Evolutionary conservation across 2,797 vertebrate species (phyloP).

Genomic region (Malurus splendens): DNA sequence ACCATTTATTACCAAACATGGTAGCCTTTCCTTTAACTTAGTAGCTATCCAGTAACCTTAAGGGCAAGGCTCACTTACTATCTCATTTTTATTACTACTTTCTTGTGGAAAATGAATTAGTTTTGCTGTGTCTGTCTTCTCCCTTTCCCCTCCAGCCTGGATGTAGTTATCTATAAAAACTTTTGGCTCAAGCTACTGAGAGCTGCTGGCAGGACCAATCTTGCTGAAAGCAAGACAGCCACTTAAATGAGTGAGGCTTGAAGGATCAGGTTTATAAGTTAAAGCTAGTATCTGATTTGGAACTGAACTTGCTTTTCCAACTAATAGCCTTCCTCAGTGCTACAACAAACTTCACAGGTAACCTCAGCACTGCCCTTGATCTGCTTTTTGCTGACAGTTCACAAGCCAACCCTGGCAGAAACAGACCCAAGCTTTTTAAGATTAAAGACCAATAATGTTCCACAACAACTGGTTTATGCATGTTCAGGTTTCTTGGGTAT

Average conservation of each 20-base stretch:
- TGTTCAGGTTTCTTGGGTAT: background rate
- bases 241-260: background rate
- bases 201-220: background rate
- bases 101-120: constrained; percentile 8
- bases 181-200: background rate
- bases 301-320: background rate
- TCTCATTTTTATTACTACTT: constrained; percentile 15
- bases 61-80: background rate
- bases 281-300: constrained; percentile 23
- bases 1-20: background rate
- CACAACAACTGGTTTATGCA: background rate
- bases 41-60: background rate
- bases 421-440: background rate
- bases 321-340: background rate
- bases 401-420: background rate
- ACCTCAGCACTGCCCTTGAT: background rate
- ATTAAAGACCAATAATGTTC: background rate
- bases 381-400: background rate
- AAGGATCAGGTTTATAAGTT: constrained; percentile 12
- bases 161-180: background rate
- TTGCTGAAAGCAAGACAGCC: constrained; percentile 19
- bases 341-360: background rate
- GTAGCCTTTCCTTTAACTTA: background rate
- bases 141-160: background rate
- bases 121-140: background rate